Percentiles rank a stretch among this genome's conserved stretches.
Conservation (phyloP, 2,797 vertebrate species). For the Sebastes baramenuke region DNA sequence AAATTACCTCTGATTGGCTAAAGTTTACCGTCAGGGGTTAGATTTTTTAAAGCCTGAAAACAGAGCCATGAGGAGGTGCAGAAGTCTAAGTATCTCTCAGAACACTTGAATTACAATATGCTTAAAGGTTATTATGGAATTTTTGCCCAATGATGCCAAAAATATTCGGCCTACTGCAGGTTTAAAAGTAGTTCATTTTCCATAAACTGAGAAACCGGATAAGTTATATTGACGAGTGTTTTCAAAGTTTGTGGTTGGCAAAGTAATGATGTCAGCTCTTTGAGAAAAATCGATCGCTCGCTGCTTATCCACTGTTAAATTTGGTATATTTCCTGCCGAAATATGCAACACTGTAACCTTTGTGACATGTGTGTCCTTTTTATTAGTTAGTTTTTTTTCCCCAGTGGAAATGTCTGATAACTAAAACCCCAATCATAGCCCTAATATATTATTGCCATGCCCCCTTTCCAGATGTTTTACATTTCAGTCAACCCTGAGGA, state of each 20-base stretch:
- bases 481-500: conserved; percentile 22
- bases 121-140: no score
- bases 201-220: conserved; percentile 15
- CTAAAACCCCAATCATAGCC: conserved; percentile 13
- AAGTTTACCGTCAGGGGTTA: no score
- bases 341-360: neutral
- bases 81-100: no score
- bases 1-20: no score
- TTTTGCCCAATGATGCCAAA: no score
- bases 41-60: no score
- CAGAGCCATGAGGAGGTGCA: no score
- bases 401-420: neutral
- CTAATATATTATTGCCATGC: neutral
- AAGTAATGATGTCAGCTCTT: conserved; percentile 21
- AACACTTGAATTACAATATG: no score
- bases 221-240: neutral
- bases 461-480: neutral
- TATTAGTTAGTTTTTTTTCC: neutral
- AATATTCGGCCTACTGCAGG: no score
- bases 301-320: conserved; percentile 11
- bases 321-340: neutral
- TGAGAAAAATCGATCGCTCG: conserved; percentile 2
- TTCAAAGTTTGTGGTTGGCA: conserved; percentile 27
- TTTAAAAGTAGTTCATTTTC: neutral
- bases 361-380: neutral